phyloP scores from a whole-genome alignment of 2,888 invertebrate species.

The Andrena minutula region DNA sequence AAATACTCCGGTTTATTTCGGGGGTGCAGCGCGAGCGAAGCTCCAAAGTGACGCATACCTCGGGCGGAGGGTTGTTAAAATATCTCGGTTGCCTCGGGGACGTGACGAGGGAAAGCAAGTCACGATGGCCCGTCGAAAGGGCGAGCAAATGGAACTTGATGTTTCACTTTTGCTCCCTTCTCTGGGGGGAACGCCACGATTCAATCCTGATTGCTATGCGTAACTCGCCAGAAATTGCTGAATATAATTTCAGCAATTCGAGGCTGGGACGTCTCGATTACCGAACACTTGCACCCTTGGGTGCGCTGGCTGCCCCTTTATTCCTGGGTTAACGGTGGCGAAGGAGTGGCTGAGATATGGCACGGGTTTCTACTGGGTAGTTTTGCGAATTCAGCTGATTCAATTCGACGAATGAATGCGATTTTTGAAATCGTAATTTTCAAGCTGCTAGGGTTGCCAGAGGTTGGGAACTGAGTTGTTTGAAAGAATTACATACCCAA shows the following conservation, averaged over 20 bases:
- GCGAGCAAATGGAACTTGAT: constrained; percentile 1
- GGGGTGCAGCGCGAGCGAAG: constrained; percentile 19
- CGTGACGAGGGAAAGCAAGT: constrained; percentile 28
- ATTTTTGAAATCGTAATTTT: background rate
- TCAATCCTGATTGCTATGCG: constrained; percentile 14
- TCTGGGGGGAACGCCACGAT: background rate
- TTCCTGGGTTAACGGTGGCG: no score
- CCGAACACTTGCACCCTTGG: no score
- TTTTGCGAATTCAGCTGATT: background rate
- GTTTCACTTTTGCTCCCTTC: constrained; percentile 7
- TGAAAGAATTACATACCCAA: no score
- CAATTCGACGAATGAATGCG: background rate
- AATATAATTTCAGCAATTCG: background rate
- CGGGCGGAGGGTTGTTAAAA: constrained; percentile 50
- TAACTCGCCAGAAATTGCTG: background rate
- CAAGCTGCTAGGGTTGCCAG: no score
- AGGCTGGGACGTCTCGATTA: no score
- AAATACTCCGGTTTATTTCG: constrained; percentile 52
- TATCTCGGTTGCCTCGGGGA: background rate
- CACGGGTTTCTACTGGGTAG: no score
- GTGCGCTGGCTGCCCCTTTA: no score
- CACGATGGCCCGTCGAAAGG: constrained; percentile 1
- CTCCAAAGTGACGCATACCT: constrained; percentile 16
- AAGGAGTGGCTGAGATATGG: no score
- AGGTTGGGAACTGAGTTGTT: no score